phyloP scores from a whole-genome alignment of 2,888 invertebrate species.

The Drosophila barbarae region DNA sequence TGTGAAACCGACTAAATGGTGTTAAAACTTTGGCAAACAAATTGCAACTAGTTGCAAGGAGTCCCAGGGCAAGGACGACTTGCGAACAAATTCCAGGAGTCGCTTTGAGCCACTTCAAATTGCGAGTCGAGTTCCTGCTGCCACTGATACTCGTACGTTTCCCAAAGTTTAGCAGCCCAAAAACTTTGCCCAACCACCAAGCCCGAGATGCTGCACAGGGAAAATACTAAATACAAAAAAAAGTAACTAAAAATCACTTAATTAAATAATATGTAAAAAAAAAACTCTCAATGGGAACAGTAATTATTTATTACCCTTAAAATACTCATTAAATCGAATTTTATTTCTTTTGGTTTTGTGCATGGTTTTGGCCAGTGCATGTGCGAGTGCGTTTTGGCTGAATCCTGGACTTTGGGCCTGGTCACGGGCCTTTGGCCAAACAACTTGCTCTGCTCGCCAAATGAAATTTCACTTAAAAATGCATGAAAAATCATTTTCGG shows the following conservation, averaged over 20 bases:
- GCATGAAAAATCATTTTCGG: conserved; percentile 60
- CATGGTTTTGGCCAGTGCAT: conserved; percentile 4
- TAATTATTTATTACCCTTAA: neutral
- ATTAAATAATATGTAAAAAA: neutral
- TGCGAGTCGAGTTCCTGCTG: conserved; percentile 55
- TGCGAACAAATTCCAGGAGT: conserved; percentile 65
- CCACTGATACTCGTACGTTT: conserved; percentile 56
- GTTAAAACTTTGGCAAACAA: conserved; percentile 72
- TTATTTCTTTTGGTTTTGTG: neutral
- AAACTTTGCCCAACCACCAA: conserved; percentile 47
- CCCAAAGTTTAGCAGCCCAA: conserved; percentile 44
- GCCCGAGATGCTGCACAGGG: conserved; percentile 2
- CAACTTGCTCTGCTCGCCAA: conserved; percentile 44
- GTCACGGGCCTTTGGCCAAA: conserved; percentile 44
- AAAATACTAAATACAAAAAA: neutral
- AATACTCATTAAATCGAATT: too few species aligned
- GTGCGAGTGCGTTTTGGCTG: conserved; percentile 30
- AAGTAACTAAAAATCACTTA: neutral
- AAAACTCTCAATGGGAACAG: neutral
- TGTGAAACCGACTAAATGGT: conserved; percentile 72
- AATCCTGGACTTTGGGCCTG: conserved; percentile 37
- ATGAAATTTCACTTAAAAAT: conserved; percentile 65
- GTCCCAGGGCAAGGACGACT: conserved; percentile 46
- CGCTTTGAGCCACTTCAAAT: conserved; percentile 64
- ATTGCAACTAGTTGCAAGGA: conserved; percentile 70